Percentiles rank a stretch among this genome's conserved stretches.
Conservation (phyloP, 2,113 vertebrate genomes). For the Donacobius atricapilla region DNA sequence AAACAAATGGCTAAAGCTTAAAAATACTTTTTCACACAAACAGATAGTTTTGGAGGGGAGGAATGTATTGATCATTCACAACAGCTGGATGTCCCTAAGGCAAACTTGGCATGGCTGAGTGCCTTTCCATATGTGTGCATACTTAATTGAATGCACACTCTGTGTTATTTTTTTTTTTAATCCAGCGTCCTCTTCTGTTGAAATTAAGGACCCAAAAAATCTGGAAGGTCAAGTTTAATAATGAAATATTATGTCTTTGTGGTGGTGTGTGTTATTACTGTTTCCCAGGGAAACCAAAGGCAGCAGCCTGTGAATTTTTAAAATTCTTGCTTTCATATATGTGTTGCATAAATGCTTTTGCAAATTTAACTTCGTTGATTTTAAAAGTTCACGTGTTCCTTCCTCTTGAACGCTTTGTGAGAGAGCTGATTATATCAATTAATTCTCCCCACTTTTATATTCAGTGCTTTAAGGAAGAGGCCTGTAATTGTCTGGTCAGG, state of each 20-base stretch:
- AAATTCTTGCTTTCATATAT: neutral
- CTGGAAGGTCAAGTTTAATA: neutral
- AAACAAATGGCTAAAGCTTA: neutral
- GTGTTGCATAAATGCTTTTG: neutral
- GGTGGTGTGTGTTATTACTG: accelerated
- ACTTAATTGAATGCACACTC: neutral
- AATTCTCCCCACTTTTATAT: neutral
- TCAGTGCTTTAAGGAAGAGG: neutral
- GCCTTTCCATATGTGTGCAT: neutral
- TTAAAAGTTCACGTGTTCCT: neutral
- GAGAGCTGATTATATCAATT: neutral
- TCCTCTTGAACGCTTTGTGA: neutral
- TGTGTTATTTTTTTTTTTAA: neutral
- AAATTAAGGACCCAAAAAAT: neutral
- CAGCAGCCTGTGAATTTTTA: neutral
- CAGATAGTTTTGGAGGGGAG: neutral
- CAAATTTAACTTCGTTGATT: neutral
- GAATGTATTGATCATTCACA: neutral
- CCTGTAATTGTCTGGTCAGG: neutral
- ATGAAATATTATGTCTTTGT: neutral
- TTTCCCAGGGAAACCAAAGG: neutral
- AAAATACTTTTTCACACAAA: neutral
- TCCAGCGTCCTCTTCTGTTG: neutral
- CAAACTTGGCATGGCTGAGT: neutral
- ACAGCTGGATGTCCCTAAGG: neutral